Evolutionary conservation across 2,888 invertebrate genomes (phyloP), one percentile per base, ranked within the genome.

Genomic region (Patella pellucida): DNA sequence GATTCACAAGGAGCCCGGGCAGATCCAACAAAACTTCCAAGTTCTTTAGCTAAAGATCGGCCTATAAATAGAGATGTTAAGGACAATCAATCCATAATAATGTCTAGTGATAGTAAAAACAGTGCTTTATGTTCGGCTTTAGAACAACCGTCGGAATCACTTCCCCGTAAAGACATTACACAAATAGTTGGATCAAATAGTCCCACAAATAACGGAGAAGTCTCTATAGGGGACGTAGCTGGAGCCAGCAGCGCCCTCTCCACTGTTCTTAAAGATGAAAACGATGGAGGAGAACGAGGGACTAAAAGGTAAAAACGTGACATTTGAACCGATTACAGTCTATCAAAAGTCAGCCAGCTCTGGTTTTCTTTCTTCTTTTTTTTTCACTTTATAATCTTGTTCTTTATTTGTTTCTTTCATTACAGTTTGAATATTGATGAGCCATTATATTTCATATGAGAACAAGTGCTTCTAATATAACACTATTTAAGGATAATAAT

Each of bases 161-260:
- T 62, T 62, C 62, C 62, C 23, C 62, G 62, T 62, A 62, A 62
- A 62, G 62, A 62, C 62, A 62, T 23, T 62, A 23, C 62, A 19
- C 62, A 62, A 19, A 23, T 62, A 62, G 19, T 23, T 23, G 62
- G 62, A 62, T 62, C 69, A 9, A 68, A 71, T 51, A 75, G 70
- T 4, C 62, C 56, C 56, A 54, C 75, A 19, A 23, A 75, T 9
- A 23, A 75, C 2, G 69, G 77, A 51, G 70, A 74, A 4, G 41
- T 41, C 41, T 41, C 41, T 41, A 41, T 41, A 41, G 41, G 41
- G 41, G 52, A 69, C 12, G 69, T 75, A 3, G 41, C 69, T 27
- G 52, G 72, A 9, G 41, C 73, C 23, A 75, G 27, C 23, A 75
- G 27, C 51, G 69, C 72, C 11, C 73, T 69, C 31, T 52, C 76